Percentiles rank a stretch among this genome's conserved stretches.
Conservation (phyloP, 1,140 invertebrate genomes). For the Caenorhabditis briggsae region DNA sequence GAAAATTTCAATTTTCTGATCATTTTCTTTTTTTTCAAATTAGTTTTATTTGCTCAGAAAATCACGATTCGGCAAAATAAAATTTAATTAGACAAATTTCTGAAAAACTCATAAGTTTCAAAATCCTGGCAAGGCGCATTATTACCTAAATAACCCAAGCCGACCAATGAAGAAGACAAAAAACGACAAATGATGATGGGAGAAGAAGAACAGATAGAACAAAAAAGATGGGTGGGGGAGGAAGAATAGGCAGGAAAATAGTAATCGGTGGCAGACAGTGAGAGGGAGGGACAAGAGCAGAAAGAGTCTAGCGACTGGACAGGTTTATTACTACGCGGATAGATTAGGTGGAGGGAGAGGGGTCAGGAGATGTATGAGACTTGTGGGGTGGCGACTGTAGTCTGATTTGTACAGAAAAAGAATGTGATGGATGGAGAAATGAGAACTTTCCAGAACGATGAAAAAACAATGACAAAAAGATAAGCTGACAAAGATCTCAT, state of each 20-base stretch:
- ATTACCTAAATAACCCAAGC: slow-evolving; percentile 11
- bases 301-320: neutral
- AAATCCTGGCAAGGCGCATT: neutral
- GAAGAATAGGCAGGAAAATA: neutral
- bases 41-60: too few species aligned
- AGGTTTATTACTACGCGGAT: neutral
- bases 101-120: neutral
- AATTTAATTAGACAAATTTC: too few species aligned
- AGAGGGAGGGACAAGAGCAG: neutral
- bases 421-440: too few species aligned
- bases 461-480: too few species aligned
- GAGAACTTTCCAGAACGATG: too few species aligned
- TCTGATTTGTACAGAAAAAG: too few species aligned
- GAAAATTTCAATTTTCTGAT: too few species aligned
- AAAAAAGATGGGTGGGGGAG: neutral
- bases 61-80: neutral
- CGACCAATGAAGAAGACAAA: neutral
- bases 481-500: too few species aligned
- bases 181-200: slow-evolving; percentile 16
- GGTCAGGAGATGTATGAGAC: too few species aligned
- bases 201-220: neutral
- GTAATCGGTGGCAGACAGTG: neutral
- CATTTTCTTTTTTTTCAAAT: too few species aligned
- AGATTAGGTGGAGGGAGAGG: too few species aligned
- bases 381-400: too few species aligned